Base-by-base conservation (phyloP, 2,888 invertebrate species). In the Sisyra nigra region DNA sequence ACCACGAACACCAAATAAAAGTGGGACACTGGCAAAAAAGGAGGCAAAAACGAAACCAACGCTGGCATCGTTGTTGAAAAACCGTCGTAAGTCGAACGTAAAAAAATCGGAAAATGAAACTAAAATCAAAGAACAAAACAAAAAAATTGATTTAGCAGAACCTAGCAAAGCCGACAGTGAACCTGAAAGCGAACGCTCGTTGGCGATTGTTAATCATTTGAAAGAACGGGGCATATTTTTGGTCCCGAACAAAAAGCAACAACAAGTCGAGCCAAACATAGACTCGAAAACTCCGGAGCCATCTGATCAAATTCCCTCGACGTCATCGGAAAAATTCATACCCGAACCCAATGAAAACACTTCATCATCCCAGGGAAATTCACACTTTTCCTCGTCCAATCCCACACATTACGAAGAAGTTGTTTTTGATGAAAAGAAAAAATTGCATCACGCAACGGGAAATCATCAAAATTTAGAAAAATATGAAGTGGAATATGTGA, bases 211-310 rank as follows among this genome's bases (percentile, higher is more conserved):
- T 3, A 51, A 54, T 44, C 57, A 51, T 36, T 48, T 61, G 34
- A 56, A 57, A 44, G 54, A 60, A 46, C 48, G 60, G 37, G 61
- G 61, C 3, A 60, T 61, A 38, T 57, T 57, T 51, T 51, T 61
- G 32, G 48, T 60, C 40, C 58, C 53, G 1, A 60, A 59, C 19
- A 47, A 45, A 45, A 24, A 17, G 13, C n/a, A 15, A 9, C 31
- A 45, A 41, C 8, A 18, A 35, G 8, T 24, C 7, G 24, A 24
- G 7, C 7, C 24, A 24, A 24, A 24, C 5, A 7, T 5, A 7
- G 24, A 3, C 24, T 3, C 24, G 7, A 24, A 3, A 24, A 24
- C 3, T 7, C 5, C 7, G 24, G 24, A 24, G 5, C 3, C 3
- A 24, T 24, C 24, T 7, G 7, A 24, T 24, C 24, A 24, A 24